Percentiles rank a stretch among this genome's conserved stretches.
These are phyloP conservation scores for Chloroceryle inda DNA, from an alignment of 2,797 vertebrate species.

Conservation along the genomic window DNA sequence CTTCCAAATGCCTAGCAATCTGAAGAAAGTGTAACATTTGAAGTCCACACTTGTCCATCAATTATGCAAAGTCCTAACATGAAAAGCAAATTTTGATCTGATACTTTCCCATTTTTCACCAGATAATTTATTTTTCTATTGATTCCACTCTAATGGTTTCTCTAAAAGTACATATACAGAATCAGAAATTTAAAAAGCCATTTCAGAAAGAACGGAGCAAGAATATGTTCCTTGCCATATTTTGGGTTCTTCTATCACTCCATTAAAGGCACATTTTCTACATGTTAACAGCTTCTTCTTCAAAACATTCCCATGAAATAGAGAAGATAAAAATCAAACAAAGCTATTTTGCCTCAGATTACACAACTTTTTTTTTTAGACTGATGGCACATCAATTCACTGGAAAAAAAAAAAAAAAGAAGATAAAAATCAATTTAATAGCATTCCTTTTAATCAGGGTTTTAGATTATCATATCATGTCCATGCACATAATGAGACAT, in stretches of 20 bases:
- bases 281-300: background rate
- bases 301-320: background rate
- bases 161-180: background rate
- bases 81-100: slow-evolving; percentile 1
- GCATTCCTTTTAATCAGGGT: background rate
- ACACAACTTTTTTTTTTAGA: background rate
- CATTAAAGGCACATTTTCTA: background rate
- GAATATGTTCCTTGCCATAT: background rate
- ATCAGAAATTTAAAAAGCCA: background rate
- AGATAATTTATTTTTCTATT: background rate
- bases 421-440: background rate
- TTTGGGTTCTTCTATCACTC: background rate
- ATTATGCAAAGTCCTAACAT: background rate
- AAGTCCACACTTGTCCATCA: background rate
- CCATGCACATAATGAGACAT: background rate
- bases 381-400: background rate
- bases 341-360: background rate
- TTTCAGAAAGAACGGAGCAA: background rate
- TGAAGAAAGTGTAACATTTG: background rate
- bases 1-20: slow-evolving; percentile 24
- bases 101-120: background rate
- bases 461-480: slow-evolving; percentile 13
- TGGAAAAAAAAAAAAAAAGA: background rate
- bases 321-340: background rate
- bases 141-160: background rate